Percentiles rank a stretch among this genome's conserved stretches.
Conservation (phyloP, 1,140 invertebrate genomes). For the Pteromalus puparum region DNA sequence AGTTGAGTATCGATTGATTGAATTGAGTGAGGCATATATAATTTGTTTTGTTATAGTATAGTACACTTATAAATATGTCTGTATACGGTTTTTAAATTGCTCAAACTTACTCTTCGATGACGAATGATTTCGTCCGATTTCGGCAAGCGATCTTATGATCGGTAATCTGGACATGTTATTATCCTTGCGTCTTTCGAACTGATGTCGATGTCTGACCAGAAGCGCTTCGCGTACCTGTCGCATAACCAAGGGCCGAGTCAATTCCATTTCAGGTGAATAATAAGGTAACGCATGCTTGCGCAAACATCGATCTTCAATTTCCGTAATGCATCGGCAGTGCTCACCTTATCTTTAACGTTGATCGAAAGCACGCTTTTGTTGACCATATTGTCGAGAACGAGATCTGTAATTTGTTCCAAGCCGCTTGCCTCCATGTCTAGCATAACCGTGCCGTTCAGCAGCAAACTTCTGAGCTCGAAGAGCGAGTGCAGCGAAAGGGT, state of each 20-base stretch:
- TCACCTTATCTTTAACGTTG: slow-evolving; percentile 86
- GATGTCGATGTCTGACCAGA: slow-evolving; percentile 94
- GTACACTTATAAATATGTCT: not conserved
- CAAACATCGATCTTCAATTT: not conserved
- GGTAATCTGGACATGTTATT: slow-evolving; percentile 90
- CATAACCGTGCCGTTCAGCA: slow-evolving; percentile 93
- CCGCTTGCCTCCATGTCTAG: slow-evolving; percentile 92
- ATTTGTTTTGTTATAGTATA: slow-evolving; percentile 53
- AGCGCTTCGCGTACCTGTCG: slow-evolving; percentile 87
- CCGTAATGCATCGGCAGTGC: not conserved
- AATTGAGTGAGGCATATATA: slow-evolving; percentile 47
- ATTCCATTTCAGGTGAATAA: too few species aligned
- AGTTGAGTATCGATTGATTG: slow-evolving; percentile 37
- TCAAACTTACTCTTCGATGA: slow-evolving; percentile 93
- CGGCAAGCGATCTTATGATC: slow-evolving; percentile 95
- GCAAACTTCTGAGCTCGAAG: slow-evolving; percentile 90
- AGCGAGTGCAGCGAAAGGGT: slow-evolving; percentile 93
- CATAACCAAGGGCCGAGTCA: not conserved
- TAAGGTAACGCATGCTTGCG: too few species aligned
- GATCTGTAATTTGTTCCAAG: slow-evolving; percentile 92
- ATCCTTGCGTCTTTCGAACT: slow-evolving; percentile 90
- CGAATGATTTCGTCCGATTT: slow-evolving; percentile 97
- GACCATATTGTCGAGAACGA: slow-evolving; percentile 94
- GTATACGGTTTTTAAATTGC: not conserved
- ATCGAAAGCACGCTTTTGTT: slow-evolving; percentile 84